These are phyloP conservation scores for Gymnoscopelus microlampas DNA, from an alignment of 2,797 vertebrate species.

Conservation along the genomic window DNA sequence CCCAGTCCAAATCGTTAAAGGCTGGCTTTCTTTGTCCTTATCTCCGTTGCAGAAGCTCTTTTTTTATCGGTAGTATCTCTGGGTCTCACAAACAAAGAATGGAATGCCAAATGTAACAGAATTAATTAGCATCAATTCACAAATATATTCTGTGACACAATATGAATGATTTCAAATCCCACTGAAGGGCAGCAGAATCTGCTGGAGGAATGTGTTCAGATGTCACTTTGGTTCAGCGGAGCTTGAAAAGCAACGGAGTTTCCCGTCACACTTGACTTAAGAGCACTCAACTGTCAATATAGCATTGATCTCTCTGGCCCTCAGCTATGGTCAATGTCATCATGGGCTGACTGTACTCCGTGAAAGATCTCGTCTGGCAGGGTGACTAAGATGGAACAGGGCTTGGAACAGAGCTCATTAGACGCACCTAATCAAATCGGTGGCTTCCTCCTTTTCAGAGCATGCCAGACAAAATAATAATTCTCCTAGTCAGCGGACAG, in stretches of 20 bases:
- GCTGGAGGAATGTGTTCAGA: neutral
- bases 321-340: slow-evolving; percentile 23
- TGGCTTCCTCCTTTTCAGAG: slow-evolving; percentile 41
- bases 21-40: slow-evolving; percentile 12
- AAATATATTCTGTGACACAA: neutral
- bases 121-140: neutral
- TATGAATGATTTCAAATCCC: neutral
- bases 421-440: slow-evolving; percentile 39
- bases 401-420: slow-evolving; percentile 43
- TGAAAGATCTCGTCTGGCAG: slow-evolving; percentile 30
- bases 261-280: slow-evolving; percentile 43
- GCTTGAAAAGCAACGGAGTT: slow-evolving; percentile 27
- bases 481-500: neutral
- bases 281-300: slow-evolving; percentile 48
- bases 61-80: slow-evolving; percentile 2
- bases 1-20: slow-evolving; percentile 44
- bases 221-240: slow-evolving; percentile 25
- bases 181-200: neutral
- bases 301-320: slow-evolving; percentile 49
- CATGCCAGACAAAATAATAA: slow-evolving; percentile 11
- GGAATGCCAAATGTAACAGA: neutral
- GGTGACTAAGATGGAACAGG: slow-evolving; percentile 18
- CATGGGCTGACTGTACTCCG: slow-evolving; percentile 31
- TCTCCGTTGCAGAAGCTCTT: neutral
- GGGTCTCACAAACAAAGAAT: slow-evolving; percentile 1